Evolutionary conservation across 2,113 vertebrate genomes (phyloP), one percentile per base, ranked within the genome.

Genomic region (Lamprotornis superbus): DNA sequence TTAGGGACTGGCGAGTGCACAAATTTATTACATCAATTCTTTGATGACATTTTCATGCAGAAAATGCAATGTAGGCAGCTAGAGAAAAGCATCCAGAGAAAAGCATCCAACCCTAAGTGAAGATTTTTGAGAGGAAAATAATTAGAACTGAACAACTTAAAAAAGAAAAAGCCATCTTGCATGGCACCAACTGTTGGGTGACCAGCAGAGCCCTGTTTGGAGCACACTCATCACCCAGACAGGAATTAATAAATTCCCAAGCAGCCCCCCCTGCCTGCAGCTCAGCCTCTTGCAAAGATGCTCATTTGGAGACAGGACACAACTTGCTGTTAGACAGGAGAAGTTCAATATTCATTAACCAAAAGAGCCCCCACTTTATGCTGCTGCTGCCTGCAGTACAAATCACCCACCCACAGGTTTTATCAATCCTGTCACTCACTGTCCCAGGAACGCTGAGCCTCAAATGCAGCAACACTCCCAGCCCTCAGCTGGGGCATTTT

Each of bases 21-120:
- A 78, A 47, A 89, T 96, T 87, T 83, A 84, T 94, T 79, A 83
- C 63, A 91, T 27, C 69, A 86, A 50, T 76, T 95, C 73, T 65
- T 93, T 87, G 37, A 90, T 84, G 70, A 94, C 87, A 77, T 5
- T 50, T 73, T 71, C 78, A 59, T 6, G 59, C 40, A 93, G 52
- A 71, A 94, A 96, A 96, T 37, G 55, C 56, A 71, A 60, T 1
- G 67, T 30, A 24, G 39, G 55, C 80, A 83, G 84, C 74, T 67
- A 63, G 46, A 86, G 42, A 83, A 89, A 91, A 92, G 55, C 90
- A 93, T 47, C 61, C 61, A 68, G 46, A 86, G 42, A 83, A 89
- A 91, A 92, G 59, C 90, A 93, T 47, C 61, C 61, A 68, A 63
- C 47, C 46, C 59, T 5, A 42, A 84, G 75, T 22, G 83, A 91